phyloP scores from a whole-genome alignment of 2,113 vertebrate genomes.

The Nesoenas mayeri region DNA sequence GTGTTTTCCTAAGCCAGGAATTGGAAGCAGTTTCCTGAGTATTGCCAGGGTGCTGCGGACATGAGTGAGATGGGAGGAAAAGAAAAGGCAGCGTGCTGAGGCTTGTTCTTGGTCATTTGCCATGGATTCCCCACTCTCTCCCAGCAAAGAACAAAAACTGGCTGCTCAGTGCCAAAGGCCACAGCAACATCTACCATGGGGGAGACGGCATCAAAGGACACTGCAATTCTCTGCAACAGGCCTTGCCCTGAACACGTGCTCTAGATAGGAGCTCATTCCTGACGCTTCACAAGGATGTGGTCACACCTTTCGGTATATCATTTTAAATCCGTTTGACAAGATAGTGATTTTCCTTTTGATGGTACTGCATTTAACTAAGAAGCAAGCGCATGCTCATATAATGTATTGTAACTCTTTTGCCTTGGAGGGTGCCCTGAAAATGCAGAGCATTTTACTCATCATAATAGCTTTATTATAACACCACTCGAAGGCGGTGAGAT shows the following conservation, averaged over 20 bases:
- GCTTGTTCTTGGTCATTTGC: conserved; percentile 6
- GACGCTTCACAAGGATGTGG: not conserved
- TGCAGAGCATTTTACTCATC: not conserved
- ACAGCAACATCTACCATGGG: not conserved
- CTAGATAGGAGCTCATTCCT: not conserved
- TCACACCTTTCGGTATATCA: not conserved
- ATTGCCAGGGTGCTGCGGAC: conserved; percentile 23
- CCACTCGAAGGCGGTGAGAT: not conserved
- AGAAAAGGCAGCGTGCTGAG: not conserved
- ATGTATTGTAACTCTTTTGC: not conserved
- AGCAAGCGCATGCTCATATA: conserved; percentile 18
- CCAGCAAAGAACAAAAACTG: not conserved
- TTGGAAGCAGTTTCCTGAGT: conserved; percentile 12
- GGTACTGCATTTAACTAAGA: conserved; percentile 23
- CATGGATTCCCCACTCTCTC: conserved; percentile 14
- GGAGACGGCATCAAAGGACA: not conserved
- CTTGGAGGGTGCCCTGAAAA: conserved; percentile 35
- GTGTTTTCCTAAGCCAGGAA: conserved; percentile 4
- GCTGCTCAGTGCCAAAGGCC: not conserved
- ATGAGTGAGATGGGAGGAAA: not conserved
- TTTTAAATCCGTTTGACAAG: conserved; percentile 46
- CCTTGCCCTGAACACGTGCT: conserved; percentile 19
- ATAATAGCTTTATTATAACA: not conserved
- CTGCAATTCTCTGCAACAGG: not conserved
- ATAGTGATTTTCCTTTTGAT: conserved; percentile 54